Percentiles rank a stretch among this genome's conserved stretches.
phyloP scores from a whole-genome alignment of 2,888 invertebrate genomes.

The Nomada ruficornis region DNA sequence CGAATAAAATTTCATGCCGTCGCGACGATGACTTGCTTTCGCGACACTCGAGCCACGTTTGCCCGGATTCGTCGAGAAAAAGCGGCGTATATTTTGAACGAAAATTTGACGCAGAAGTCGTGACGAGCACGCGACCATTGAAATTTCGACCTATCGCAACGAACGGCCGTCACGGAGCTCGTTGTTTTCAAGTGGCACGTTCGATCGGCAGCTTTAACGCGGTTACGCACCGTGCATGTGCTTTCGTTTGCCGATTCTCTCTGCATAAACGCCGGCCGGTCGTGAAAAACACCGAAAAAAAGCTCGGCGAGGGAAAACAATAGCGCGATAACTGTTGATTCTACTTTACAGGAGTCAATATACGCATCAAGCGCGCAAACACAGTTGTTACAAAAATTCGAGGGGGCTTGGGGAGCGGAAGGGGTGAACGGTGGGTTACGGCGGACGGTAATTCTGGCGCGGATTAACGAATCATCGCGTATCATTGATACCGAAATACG shows the following conservation, averaged over 20 bases:
- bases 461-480: conserved; percentile 58
- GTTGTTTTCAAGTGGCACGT: conserved; percentile 30
- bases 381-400: conserved; percentile 46
- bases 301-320: conserved; percentile 24
- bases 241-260: conserved; percentile 26
- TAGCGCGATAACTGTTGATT: conserved; percentile 49
- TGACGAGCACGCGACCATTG: neutral
- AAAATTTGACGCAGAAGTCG: neutral
- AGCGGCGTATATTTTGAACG: too few species aligned
- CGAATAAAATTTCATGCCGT: too few species aligned
- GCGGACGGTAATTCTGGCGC: conserved; percentile 4
- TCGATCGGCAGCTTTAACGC: conserved; percentile 39
- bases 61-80: neutral
- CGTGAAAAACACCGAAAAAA: conserved; percentile 30
- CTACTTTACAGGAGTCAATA: conserved; percentile 37
- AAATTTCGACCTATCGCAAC: neutral
- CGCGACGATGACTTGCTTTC: too few species aligned
- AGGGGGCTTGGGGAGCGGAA: neutral
- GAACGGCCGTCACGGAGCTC: conserved; percentile 14
- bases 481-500: conserved; percentile 52
- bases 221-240: conserved; percentile 8
- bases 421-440: neutral
- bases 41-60: neutral
- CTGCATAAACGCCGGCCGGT: conserved; percentile 26
- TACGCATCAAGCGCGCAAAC: conserved; percentile 33